Evolutionary conservation across 1,140 invertebrate species (phyloP).

Genomic region (Nilaparvata lugens): DNA sequence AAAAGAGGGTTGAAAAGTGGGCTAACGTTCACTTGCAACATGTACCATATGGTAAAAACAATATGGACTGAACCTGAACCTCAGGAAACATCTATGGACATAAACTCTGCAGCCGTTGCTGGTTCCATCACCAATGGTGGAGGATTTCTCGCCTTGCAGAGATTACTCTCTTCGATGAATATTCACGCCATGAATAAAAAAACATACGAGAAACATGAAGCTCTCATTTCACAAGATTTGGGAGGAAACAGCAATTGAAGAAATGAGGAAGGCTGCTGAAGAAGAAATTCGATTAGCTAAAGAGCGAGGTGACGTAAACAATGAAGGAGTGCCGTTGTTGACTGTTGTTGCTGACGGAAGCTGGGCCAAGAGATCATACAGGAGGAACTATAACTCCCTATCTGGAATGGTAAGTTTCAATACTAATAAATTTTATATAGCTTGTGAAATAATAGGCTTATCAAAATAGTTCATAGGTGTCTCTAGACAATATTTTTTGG

Average conservation of each 20-base stretch:
- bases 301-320: constrained; percentile 16
- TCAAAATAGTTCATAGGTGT: too few relatives aligned
- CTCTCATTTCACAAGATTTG: constrained; percentile 7
- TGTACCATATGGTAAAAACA: too few relatives aligned
- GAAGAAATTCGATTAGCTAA: constrained; percentile 21
- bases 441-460: too few relatives aligned
- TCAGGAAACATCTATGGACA: too few relatives aligned
- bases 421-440: too few relatives aligned
- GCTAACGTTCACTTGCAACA: too few relatives aligned
- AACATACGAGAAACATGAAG: background rate
- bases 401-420: too few relatives aligned
- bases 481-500: too few relatives aligned
- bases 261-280: constrained; percentile 19
- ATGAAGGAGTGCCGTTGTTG: constrained; percentile 24
- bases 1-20: too few relatives aligned
- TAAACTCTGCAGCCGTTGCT: too few relatives aligned
- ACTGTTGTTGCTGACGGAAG: constrained; percentile 30
- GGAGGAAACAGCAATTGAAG: constrained; percentile 11
- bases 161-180: constrained; percentile 1
- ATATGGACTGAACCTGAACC: too few relatives aligned
- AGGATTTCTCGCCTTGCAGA: background rate
- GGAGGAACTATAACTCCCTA: too few relatives aligned
- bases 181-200: background rate
- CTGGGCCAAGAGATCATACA: constrained; percentile 30
- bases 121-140: background rate